A percentile compares a stretch with the other conserved stretches of the same genome.
phyloP scores from a whole-genome alignment of 2,888 invertebrate genomes.

The Callyntrura sp. region DNA sequence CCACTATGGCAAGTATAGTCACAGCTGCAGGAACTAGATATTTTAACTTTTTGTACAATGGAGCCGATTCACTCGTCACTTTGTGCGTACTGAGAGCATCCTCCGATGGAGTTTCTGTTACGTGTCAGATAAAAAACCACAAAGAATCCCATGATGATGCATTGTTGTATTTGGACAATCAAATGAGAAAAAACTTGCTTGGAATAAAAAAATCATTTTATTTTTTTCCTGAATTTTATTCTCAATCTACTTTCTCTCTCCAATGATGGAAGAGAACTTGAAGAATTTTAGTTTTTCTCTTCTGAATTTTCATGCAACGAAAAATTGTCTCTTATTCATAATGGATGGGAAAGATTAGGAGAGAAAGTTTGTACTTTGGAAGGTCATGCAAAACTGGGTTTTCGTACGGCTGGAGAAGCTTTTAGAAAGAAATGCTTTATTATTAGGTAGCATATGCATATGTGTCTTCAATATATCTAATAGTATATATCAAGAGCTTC shows the following conservation, averaged over 20 bases:
- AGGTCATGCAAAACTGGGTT: conserved; percentile 10
- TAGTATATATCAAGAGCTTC: too few relatives aligned
- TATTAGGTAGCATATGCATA: neutral
- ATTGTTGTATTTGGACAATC: conserved; percentile 51
- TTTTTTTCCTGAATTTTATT: neutral
- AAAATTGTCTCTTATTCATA: conserved; percentile 38
- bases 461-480: neutral
- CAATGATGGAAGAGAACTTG: neutral
- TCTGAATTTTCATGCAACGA: conserved; percentile 23
- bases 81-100: conserved; percentile 81
- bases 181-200: conserved; percentile 53
- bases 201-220: conserved; percentile 41
- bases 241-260: conserved; percentile 24
- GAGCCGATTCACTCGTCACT: conserved; percentile 81
- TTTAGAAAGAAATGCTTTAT: too few relatives aligned
- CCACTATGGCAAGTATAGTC: conserved; percentile 77
- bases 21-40: conserved; percentile 80
- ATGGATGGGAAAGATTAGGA: conserved; percentile 31
- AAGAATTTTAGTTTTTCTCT: neutral
- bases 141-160: conserved; percentile 52
- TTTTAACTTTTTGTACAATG: conserved; percentile 82
- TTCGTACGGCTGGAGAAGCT: neutral
- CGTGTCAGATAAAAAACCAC: conserved; percentile 59
- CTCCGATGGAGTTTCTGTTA: conserved; percentile 77
- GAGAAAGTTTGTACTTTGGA: neutral